Evolutionary conservation across 1,140 invertebrate genomes (phyloP).

Genomic region (Drosophila lowei): DNA sequence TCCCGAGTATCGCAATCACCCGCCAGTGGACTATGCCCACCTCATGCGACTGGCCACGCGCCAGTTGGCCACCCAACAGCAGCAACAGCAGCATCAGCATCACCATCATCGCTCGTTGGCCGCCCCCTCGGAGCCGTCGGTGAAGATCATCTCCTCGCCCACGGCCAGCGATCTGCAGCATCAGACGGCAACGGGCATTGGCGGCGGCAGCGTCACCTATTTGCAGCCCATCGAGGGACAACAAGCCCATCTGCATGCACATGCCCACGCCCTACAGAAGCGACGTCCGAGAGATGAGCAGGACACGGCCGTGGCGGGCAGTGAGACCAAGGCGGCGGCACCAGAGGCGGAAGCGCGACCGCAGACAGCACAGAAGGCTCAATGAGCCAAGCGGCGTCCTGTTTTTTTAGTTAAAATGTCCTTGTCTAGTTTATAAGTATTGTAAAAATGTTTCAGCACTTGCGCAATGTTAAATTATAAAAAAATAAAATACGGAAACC

Average conservation of each 20-base stretch:
- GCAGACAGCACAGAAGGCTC: slow-evolving; percentile 37
- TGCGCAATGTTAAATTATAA: slow-evolving; percentile 74
- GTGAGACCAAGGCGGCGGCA: slow-evolving; percentile 59
- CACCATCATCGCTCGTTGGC: slow-evolving; percentile 53
- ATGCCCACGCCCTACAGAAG: slow-evolving; percentile 46
- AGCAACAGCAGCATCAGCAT: slow-evolving; percentile 35
- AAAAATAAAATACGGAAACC: slow-evolving; percentile 37
- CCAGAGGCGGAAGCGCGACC: slow-evolving; percentile 16
- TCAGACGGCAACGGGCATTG: slow-evolving; percentile 57
- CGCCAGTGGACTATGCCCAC: slow-evolving; percentile 74
- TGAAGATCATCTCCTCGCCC: slow-evolving; percentile 72
- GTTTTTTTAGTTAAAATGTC: slow-evolving; percentile 70
- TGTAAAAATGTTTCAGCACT: slow-evolving; percentile 80
- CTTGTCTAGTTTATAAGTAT: slow-evolving; percentile 76
- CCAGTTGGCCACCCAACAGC: slow-evolving; percentile 61
- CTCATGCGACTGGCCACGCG: slow-evolving; percentile 74
- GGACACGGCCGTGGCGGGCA: slow-evolving; percentile 71
- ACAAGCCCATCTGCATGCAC: slow-evolving; percentile 33
- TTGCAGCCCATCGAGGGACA: slow-evolving; percentile 62
- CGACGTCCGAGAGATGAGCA: slow-evolving; percentile 72
- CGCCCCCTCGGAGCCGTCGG: slow-evolving; percentile 71
- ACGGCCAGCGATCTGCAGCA: slow-evolving; percentile 56
- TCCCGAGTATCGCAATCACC: slow-evolving; percentile 80
- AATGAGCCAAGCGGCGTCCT: slow-evolving; percentile 34
- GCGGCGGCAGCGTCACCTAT: slow-evolving; percentile 73